These are phyloP conservation scores for Chesias legatella DNA, from an alignment of 2,888 invertebrate genomes.

Conservation along the genomic window DNA sequence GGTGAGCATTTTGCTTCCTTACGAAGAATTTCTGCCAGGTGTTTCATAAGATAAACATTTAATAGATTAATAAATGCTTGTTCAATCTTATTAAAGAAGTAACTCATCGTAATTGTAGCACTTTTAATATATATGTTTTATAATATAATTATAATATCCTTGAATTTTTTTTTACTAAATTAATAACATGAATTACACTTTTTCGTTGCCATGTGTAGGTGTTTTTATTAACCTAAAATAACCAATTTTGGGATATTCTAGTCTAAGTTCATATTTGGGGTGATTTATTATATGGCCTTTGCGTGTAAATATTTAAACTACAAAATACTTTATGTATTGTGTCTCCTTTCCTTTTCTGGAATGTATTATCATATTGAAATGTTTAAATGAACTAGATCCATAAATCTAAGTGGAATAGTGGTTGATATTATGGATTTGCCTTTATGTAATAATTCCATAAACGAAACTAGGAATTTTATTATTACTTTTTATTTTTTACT, in stretches of 20 bases:
- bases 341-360: slow-evolving; percentile 9
- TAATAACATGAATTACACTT: background rate
- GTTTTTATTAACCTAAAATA: slow-evolving; percentile 56
- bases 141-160: no score
- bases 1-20: no score
- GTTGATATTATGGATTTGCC: slow-evolving; percentile 9
- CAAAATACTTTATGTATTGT: slow-evolving; percentile 1
- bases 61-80: no score
- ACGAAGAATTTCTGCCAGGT: no score
- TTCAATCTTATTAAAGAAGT: no score
- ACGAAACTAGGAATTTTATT: no score
- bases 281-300: slow-evolving; percentile 14
- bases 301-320: slow-evolving; percentile 13
- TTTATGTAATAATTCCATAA: slow-evolving; percentile 6
- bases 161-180: no score
- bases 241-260: slow-evolving; percentile 30
- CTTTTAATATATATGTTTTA: no score
- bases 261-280: slow-evolving; percentile 11
- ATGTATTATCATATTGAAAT: slow-evolving; percentile 13
- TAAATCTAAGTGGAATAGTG: slow-evolving; percentile 11
- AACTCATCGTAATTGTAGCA: no score
- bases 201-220: slow-evolving; percentile 61
- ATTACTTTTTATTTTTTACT: no score
- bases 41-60: no score
- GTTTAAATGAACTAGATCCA: slow-evolving; percentile 11